Percentiles rank a stretch among this genome's conserved stretches.
These are phyloP conservation scores for Plodia interpunctella DNA, from an alignment of 1,140 invertebrate species.

Conservation along the genomic window DNA sequence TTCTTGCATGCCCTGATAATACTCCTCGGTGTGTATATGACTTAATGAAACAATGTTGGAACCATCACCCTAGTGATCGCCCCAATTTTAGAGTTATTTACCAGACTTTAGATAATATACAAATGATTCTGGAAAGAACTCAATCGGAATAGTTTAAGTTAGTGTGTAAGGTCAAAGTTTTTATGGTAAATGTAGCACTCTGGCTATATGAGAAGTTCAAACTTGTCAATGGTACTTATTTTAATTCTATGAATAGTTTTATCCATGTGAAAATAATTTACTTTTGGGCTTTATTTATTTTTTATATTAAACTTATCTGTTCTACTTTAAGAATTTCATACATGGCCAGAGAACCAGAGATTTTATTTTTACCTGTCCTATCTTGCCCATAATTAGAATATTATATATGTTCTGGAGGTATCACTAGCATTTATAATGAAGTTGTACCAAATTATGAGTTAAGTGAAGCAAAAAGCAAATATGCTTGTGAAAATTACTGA, in stretches of 20 bases:
- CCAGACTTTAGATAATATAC: constrained; percentile 82
- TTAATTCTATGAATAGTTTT: too few species aligned
- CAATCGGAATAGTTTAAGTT: constrained; percentile 48
- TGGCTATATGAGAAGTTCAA: not conserved
- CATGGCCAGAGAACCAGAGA: not conserved
- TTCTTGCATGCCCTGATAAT: constrained; percentile 91
- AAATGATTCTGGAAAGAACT: constrained; percentile 78
- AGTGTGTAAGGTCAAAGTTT: constrained; percentile 13
- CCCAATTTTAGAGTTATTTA: constrained; percentile 89
- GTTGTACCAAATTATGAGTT: too few species aligned
- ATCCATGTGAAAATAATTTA: too few species aligned
- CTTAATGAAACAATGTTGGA: constrained; percentile 96
- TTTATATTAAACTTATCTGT: not conserved
- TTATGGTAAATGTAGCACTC: not conserved
- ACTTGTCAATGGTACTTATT: too few species aligned
- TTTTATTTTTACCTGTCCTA: not conserved
- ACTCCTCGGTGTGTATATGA: constrained; percentile 94
- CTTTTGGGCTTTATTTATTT: too few species aligned
- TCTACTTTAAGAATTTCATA: not conserved
- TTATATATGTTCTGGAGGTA: not conserved
- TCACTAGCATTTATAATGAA: too few species aligned
- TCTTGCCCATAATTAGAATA: not conserved
- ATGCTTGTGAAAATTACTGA: not conserved
- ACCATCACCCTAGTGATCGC: constrained; percentile 87
- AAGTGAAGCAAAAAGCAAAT: too few species aligned